Percentiles rank a stretch among this genome's conserved stretches.
phyloP scores from a whole-genome alignment of 2,113 vertebrate species.

The Spheniscus mendiculus region DNA sequence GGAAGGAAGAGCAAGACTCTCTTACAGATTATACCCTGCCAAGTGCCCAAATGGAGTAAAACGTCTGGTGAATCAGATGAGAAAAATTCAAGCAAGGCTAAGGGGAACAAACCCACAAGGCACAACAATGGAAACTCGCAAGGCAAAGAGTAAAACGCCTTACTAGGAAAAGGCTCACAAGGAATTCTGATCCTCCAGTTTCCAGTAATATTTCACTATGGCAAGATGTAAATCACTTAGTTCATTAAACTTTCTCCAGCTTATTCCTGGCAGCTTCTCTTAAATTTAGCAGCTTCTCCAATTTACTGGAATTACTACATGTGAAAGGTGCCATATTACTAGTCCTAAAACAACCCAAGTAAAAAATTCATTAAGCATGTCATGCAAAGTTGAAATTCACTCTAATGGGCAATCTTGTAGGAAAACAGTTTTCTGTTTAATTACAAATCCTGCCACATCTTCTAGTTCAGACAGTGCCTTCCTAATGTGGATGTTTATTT shows the following conservation, averaged over 20 bases:
- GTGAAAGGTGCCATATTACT: background rate
- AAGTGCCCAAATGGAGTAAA: background rate
- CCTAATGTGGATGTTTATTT: background rate
- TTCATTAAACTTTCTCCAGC: background rate
- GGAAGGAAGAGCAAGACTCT: background rate
- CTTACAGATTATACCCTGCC: background rate
- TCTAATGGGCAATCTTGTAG: background rate
- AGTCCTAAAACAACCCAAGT: background rate
- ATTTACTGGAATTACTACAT: background rate
- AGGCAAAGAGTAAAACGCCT: background rate
- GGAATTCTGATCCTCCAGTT: background rate
- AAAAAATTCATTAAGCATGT: background rate
- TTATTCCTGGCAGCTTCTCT: background rate
- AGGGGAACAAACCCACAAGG: background rate
- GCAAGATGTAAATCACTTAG: background rate
- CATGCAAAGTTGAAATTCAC: background rate
- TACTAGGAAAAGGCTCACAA: background rate
- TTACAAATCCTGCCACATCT: background rate
- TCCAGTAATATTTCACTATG: background rate
- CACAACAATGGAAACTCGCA: background rate
- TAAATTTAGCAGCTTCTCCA: background rate
- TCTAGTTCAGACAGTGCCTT: background rate
- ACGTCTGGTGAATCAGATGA: background rate
- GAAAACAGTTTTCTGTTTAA: background rate
- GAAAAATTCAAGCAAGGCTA: background rate